These are phyloP conservation scores for Silvanus unidentatus DNA, from an alignment of 2,888 invertebrate genomes.

Conservation along the genomic window DNA sequence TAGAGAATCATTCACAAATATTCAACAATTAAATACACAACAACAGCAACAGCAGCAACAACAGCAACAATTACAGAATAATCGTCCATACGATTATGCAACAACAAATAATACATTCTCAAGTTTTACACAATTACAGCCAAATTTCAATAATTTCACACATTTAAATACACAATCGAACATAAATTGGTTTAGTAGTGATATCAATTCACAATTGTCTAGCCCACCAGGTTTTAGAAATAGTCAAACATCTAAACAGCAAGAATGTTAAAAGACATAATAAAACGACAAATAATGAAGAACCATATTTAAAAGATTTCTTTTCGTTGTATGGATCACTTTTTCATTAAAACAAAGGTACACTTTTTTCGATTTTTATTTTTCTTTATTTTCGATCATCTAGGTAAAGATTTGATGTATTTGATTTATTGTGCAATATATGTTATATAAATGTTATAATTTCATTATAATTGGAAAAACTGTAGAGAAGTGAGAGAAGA, in stretches of 20 bases:
- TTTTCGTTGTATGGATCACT: constrained; percentile 7
- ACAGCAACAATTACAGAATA: constrained; percentile 34
- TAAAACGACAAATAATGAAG: constrained; percentile 4
- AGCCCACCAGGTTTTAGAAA: constrained; percentile 46
- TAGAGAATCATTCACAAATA: constrained; percentile 34
- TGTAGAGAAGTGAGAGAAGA: too few relatives aligned
- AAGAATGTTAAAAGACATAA: constrained; percentile 41
- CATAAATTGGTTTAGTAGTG: constrained; percentile 41
- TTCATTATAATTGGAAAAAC: too few relatives aligned
- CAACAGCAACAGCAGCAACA: constrained; percentile 36
- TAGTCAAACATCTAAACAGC: constrained; percentile 41
- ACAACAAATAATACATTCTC: constrained; percentile 35
- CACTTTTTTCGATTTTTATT: too few relatives aligned
- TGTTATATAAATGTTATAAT: too few relatives aligned
- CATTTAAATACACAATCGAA: constrained; percentile 31
- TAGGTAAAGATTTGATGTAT: neutral
- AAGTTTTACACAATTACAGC: constrained; percentile 34
- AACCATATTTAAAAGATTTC: neutral
- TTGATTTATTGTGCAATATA: neutral
- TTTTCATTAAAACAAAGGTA: constrained; percentile 1
- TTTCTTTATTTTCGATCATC: neutral
- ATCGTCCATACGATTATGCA: constrained; percentile 28
- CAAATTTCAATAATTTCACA: constrained; percentile 28
- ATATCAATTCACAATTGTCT: constrained; percentile 42
- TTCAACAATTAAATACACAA: constrained; percentile 36